Evolutionary conservation across 2,113 vertebrate species (phyloP).

Genomic region (Equus quagga): DNA sequence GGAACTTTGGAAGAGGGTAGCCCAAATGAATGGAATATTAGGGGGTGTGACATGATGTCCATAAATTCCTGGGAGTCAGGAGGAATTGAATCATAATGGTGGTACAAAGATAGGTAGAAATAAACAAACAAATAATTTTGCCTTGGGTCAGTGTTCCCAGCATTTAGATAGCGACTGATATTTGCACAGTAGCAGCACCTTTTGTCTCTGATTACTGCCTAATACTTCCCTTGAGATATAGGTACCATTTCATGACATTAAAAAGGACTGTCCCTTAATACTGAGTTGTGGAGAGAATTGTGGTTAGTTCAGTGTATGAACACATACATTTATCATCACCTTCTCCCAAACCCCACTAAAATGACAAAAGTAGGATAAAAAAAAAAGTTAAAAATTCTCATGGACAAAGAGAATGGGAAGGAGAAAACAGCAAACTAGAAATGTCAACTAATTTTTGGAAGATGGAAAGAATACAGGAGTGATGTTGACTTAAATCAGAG

Average conservation of each 20-base stretch:
- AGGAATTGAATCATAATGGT: background rate
- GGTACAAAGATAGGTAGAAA: background rate
- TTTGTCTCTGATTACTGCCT: background rate
- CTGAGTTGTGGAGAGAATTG: background rate
- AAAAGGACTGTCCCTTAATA: background rate
- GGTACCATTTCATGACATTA: background rate
- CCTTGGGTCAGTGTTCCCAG: background rate
- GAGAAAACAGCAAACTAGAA: background rate
- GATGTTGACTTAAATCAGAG: background rate
- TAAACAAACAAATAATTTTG: background rate
- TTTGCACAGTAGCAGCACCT: background rate
- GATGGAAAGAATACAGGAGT: background rate
- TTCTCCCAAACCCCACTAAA: background rate
- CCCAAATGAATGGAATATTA: background rate
- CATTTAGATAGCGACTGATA: background rate
- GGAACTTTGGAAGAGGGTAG: background rate
- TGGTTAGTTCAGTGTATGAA: background rate
- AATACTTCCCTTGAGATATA: background rate
- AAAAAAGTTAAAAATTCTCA: background rate
- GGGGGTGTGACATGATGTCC: background rate
- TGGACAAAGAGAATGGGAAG: background rate
- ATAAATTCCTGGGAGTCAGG: background rate
- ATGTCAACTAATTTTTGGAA: background rate
- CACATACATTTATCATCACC: background rate
- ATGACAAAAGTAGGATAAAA: background rate